Percentiles rank a stretch among this genome's conserved stretches.
Evolutionary conservation across 2,888 invertebrate species (phyloP).

Genomic region (Macrophya annulata): DNA sequence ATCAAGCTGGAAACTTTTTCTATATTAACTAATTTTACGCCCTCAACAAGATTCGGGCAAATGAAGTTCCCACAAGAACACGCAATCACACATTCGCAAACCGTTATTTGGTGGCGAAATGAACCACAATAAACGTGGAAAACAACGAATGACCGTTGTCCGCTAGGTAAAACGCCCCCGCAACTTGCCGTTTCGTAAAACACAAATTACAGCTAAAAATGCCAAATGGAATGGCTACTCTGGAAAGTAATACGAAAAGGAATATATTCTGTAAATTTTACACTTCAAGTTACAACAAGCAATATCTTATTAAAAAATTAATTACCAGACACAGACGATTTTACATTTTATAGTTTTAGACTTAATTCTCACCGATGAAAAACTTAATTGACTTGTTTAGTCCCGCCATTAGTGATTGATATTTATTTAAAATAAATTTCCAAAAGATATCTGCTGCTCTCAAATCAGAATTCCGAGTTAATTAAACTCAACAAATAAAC

Average conservation of each 20-base stretch:
- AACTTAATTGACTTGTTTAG: background rate
- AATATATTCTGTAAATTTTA: background rate
- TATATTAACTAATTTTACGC: background rate
- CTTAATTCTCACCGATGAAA: background rate
- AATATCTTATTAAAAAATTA: background rate
- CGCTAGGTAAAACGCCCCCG: background rate
- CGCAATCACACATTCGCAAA: background rate
- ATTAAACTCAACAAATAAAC: background rate
- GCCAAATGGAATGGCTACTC: background rate
- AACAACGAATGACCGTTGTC: background rate
- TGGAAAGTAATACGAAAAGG: background rate
- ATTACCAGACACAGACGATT: background rate
- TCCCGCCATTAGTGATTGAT: background rate
- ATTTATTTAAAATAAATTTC: background rate
- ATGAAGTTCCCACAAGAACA: constrained; percentile 15
- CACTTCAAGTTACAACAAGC: background rate
- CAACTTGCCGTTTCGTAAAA: background rate
- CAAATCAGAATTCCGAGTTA: constrained; percentile 2
- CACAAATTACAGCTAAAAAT: background rate
- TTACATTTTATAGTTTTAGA: background rate
- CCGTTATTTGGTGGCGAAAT: constrained; percentile 39
- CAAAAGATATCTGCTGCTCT: background rate
- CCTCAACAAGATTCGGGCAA: constrained; percentile 3
- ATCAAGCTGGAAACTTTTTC: constrained; percentile 5
- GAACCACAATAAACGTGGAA: constrained; percentile 15